Conservation (phyloP, 2,888 invertebrate species). For the Dryomyza anilis region DNA sequence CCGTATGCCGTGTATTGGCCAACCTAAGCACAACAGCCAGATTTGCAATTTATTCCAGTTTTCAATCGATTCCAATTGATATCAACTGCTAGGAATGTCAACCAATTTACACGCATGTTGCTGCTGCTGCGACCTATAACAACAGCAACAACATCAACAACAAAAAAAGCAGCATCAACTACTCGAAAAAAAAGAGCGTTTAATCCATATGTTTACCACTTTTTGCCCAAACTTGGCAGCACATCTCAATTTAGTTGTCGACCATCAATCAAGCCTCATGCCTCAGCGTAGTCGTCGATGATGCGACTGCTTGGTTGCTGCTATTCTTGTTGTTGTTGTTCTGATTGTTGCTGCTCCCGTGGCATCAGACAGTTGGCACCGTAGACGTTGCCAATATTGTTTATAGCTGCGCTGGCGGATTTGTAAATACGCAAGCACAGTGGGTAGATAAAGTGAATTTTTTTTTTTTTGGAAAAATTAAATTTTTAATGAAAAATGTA, state of each 20-base stretch:
- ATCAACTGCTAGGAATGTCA: constrained; percentile 21
- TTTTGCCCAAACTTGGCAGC: constrained; percentile 32
- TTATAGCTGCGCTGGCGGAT: neutral
- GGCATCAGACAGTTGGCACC: constrained; percentile 1
- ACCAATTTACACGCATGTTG: constrained; percentile 21
- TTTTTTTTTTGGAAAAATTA: no score
- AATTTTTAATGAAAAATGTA: no score
- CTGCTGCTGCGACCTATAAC: constrained; percentile 8
- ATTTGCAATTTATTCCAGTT: no score
- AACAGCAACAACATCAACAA: neutral
- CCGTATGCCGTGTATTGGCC: neutral
- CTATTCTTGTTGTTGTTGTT: neutral
- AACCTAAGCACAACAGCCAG: no score
- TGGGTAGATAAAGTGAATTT: neutral
- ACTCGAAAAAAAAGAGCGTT: constrained; percentile 9
- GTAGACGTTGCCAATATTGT: constrained; percentile 6
- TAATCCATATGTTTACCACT: constrained; percentile 19
- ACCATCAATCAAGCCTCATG: constrained; percentile 37
- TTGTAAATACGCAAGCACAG: neutral
- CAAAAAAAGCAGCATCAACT: neutral
- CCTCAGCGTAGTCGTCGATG: neutral
- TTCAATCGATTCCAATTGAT: constrained; percentile 19
- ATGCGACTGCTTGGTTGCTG: neutral
- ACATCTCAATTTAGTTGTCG: constrained; percentile 42
- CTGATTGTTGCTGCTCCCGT: neutral